Base-by-base conservation (phyloP, 2,113 vertebrate genomes). In the Caretta caretta region DNA sequence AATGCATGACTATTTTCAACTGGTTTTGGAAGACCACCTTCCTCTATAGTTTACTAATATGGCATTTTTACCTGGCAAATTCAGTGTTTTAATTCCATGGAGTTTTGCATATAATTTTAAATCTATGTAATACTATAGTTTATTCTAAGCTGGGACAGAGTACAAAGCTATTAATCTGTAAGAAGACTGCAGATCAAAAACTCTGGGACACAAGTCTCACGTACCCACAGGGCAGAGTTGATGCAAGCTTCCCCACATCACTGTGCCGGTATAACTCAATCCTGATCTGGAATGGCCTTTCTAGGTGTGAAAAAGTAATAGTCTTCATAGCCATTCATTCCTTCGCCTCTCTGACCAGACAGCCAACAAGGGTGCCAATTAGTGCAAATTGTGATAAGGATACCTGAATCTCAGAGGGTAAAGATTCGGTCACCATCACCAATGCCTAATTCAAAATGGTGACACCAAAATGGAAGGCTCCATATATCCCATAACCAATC, bases 401-500 rank as follows among this genome's bases (percentile, higher is more conserved):
- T 19, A 38, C 9, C n/a, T 38, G 17, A n/a, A n/a, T 69, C 65
- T 69, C 17, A 35, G 29, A 62, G 62, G 11, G 62, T 65, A 72
- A 38, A 38, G 65, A 72, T 19, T 72, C n/a, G 20, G 19, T 72
- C 65, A 72, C 65, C 17, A 72, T 38, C 19, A 72, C 65, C 35
- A 38, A 38, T 72, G 35, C 65, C n/a, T 22, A 72, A 72, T 38
- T 38, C 19, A 38, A 72, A 72, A 38, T 20, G 19, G 19, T n/a
- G 65, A 72, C n/a, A 72, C n/a, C 65, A 72, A 38, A 72, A n/a
- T 10, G 35, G 17, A 69, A n/a, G 16, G 35, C 62, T 69, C 35
- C 31, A n/a, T n/a, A 69, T n/a, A 69, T 35, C 48, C 9, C 5
- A 20, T 1, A 1, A 0, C 59, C 87, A 25, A 1, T 22, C 0